Evolutionary conservation across 2,888 invertebrate genomes (phyloP).

Genomic region (Caenorhabditis plicata): DNA sequence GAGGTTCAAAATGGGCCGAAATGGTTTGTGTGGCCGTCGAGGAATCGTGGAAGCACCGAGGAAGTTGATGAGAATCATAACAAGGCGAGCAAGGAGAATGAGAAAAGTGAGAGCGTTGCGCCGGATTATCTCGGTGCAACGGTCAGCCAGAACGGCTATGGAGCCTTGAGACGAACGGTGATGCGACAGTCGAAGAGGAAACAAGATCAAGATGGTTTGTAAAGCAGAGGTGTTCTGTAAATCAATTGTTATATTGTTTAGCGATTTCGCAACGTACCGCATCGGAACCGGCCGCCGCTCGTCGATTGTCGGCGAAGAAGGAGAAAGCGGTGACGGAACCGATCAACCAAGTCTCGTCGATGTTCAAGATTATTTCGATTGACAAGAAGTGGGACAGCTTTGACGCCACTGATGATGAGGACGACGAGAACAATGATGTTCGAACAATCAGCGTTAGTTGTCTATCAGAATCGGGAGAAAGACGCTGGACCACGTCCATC

Average conservation of each 20-base stretch:
- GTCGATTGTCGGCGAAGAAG: conserved; percentile 40
- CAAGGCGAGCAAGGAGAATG: conserved; percentile 16
- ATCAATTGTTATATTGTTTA: conserved; percentile 6
- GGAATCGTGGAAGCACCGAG: conserved; percentile 41
- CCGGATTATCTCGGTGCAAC: neutral
- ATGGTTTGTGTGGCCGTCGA: conserved; percentile 55
- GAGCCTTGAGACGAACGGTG: conserved; percentile 40
- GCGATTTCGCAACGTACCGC: conserved; percentile 36
- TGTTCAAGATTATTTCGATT: conserved; percentile 56
- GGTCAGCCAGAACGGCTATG: conserved; percentile 32
- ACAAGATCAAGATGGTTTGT: conserved; percentile 33
- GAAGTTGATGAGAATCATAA: conserved; percentile 47
- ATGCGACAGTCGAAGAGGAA: conserved; percentile 38
- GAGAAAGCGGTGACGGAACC: conserved; percentile 44
- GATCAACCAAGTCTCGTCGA: conserved; percentile 37
- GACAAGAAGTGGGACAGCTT: conserved; percentile 53
- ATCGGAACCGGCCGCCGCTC: conserved; percentile 41
- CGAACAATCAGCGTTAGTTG: conserved; percentile 6
- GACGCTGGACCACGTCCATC: conserved; percentile 29
- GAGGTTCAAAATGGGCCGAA: conserved; percentile 51
- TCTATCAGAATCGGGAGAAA: conserved; percentile 11
- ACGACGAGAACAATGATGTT: conserved; percentile 7
- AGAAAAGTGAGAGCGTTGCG: neutral
- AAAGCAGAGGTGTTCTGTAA: neutral
- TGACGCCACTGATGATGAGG: conserved; percentile 50